Evolutionary conservation across 2,113 vertebrate species (phyloP), one percentile per base, ranked within the genome.

Genomic region (Puffinus mauretanicus): DNA sequence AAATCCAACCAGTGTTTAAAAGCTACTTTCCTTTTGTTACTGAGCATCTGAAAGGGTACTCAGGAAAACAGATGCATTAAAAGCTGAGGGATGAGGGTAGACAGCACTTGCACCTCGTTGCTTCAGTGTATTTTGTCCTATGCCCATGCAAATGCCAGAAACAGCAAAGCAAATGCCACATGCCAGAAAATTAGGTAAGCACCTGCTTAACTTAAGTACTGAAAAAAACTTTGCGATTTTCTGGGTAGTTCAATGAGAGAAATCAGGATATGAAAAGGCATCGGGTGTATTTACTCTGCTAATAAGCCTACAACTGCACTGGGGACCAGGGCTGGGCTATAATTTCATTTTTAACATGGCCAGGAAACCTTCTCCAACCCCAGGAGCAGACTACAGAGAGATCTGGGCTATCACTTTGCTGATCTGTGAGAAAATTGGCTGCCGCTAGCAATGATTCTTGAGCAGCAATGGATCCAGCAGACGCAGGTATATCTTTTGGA

Each of bases 1-100:
- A 94, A 95, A 95, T 72, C 46, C 32, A 87, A 46, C 40, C n/a
- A 36, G 70, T 46, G 73, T 73, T 91, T 95, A 91, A 94, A 97
- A 94, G 51, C 81, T 91, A 30, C 75, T 95, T 95, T 93, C 36
- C 57, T 69, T 88, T 92, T 64, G 22, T 91, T 87, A 38, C 49
- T 46, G 70, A 82, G 49, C 49, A 91, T 79, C 83, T 85, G 81
- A 76, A 76, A 86, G 79, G 47, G 42, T 21, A 47, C 60, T 93
- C 34, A 72, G 61, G 57, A 82, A 84, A 91, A 49, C 2, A 86
- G 60, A 76, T 27, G 36, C 73, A 58, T n/a, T 82, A 71, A 89
- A 91, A 95, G 54, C 44, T 52, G 61, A 70, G 51, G 81, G 54
- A 46, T 52, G 46, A 69, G 66, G 16, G 30, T 3, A 51, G 49